Evolutionary conservation across 2,113 vertebrate species (phyloP), one percentile per base, ranked within the genome.

Genomic region (Gracilinanus agilis): DNA sequence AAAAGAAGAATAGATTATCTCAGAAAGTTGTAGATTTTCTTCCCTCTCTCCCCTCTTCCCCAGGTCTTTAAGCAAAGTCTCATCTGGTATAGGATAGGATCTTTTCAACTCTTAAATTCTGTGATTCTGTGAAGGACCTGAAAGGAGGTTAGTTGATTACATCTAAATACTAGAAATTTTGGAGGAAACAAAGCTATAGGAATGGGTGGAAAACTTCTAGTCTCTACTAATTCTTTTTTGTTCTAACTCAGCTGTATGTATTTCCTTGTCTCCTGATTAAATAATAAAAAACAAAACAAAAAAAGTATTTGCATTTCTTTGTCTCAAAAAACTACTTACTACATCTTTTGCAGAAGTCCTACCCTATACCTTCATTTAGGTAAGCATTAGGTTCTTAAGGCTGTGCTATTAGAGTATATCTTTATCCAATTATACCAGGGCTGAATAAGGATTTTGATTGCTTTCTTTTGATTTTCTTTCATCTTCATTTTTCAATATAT

Each of bases 101-200:
- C 13, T 34, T n/a, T 11, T 75, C 61, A 75, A 19, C 61, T n/a
- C 61, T n/a, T 75, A 75, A 75, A 75, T 75, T 16, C 13, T 75
- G 61, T 75, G 61, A 19, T 75, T 75, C 13, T 75, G 61, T 75
- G 92, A 95, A 95, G 93, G 58, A 96, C 93, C 93, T 91, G 67
- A 53, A 89, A 89, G 24, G 88, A 40, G 40, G 25, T 55, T 93
- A 12, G 27, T 40, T 95, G 96, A 61, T 55, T 89, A 55, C 16
- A 75, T 75, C 61, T 23, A 90, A 95, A 44, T 88, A 91, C 54
- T 96, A 96, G 44, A 94, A 94, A 89, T 21, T 10, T 1, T 93
- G 90, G 92, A 93, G 93, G 96, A 96, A 96, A 97, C 96, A 58
- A 53, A 97, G 44, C 94, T 90, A 9, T 56, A 24, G 90, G 2